phyloP scores from a whole-genome alignment of 2,797 vertebrate genomes.

The Amblyraja radiata region DNA sequence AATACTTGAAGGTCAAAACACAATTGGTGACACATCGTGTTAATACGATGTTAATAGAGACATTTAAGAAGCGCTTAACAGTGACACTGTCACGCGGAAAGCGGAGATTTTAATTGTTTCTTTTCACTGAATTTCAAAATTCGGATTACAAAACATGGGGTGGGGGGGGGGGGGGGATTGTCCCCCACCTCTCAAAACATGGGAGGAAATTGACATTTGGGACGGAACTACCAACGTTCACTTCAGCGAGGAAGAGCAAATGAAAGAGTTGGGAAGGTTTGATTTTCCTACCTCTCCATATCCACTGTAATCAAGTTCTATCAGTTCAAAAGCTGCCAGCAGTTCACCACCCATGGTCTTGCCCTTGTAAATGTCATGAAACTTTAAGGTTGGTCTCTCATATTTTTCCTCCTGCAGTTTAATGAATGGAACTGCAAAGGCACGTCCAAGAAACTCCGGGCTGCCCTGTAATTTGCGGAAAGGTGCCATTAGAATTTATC shows the following conservation, averaged over 20 bases:
- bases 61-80: too few relatives aligned
- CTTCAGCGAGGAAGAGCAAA: neutral
- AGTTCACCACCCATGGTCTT: slow-evolving; percentile 69
- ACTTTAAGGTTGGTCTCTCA: slow-evolving; percentile 66
- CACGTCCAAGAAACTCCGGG: slow-evolving; percentile 68
- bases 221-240: too few relatives aligned
- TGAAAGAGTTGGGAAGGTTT: neutral
- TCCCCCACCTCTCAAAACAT: too few relatives aligned
- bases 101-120: too few relatives aligned
- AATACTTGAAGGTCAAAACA: too few relatives aligned
- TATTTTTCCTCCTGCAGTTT: slow-evolving; percentile 74
- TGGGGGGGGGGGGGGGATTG: too few relatives aligned
- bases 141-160: too few relatives aligned
- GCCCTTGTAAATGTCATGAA: slow-evolving; percentile 77
- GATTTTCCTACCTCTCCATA: slow-evolving; percentile 69
- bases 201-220: too few relatives aligned
- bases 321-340: slow-evolving; percentile 80
- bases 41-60: too few relatives aligned
- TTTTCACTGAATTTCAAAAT: too few relatives aligned
- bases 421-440: slow-evolving; percentile 72
- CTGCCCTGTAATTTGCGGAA: slow-evolving; percentile 54
- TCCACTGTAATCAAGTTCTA: slow-evolving; percentile 77
- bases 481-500: neutral
- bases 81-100: too few relatives aligned
- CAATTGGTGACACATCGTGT: too few relatives aligned